phyloP scores from a whole-genome alignment of 2,797 vertebrate species.

The Neosilurus mollespiculum region DNA sequence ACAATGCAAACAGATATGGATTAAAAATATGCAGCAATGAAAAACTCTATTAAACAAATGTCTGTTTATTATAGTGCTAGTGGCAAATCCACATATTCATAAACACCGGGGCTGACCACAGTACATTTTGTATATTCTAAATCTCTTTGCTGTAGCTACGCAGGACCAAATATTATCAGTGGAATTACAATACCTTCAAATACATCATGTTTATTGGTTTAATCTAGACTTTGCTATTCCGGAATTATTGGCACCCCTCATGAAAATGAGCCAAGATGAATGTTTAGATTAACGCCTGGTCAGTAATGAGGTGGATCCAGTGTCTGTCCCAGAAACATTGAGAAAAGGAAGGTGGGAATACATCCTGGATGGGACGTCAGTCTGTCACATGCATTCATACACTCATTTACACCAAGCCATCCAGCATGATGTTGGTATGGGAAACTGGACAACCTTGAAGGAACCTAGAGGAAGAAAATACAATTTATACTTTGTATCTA shows the following conservation, averaged over 20 bases:
- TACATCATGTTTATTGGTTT: background rate
- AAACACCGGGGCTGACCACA: background rate
- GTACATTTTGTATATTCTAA: background rate
- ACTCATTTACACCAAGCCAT: background rate
- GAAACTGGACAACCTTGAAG: background rate
- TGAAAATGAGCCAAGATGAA: background rate
- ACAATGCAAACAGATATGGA: constrained; percentile 24
- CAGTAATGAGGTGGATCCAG: background rate
- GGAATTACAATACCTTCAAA: background rate
- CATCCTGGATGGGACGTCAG: background rate
- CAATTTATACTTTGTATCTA: background rate
- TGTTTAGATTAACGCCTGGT: background rate
- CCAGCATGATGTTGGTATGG: background rate
- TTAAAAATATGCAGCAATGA: constrained; percentile 30
- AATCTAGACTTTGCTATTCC: background rate
- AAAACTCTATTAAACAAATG: constrained; percentile 31
- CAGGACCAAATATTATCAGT: background rate
- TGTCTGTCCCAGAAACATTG: background rate
- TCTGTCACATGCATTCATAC: background rate
- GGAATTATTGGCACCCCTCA: background rate
- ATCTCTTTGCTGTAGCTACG: background rate
- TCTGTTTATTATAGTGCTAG: constrained; percentile 22
- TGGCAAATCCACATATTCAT: constrained; percentile 16
- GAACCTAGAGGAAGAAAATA: background rate
- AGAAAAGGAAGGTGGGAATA: background rate